Percentiles rank a stretch among this genome's conserved stretches.
Evolutionary conservation across 2,888 invertebrate genomes (phyloP).

Genomic region (Oligia strigilis): DNA sequence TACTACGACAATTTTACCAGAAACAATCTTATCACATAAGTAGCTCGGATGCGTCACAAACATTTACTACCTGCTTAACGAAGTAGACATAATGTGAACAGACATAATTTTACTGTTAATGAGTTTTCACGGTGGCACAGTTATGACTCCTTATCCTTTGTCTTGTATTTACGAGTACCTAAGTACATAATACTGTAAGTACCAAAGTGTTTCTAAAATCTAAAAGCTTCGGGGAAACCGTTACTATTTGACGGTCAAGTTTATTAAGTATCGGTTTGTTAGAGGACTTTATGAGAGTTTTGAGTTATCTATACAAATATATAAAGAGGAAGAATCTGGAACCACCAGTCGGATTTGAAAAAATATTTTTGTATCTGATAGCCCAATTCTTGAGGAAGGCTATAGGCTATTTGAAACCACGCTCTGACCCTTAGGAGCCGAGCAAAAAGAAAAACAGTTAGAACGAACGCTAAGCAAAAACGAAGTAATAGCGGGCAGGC

Average conservation of each 20-base stretch:
- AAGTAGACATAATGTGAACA: constrained; percentile 44
- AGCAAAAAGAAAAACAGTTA: too few relatives aligned
- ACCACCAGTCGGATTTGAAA: too few relatives aligned
- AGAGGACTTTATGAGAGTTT: constrained; percentile 5
- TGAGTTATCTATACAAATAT: neutral
- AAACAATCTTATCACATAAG: constrained; percentile 36
- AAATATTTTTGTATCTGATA: too few relatives aligned
- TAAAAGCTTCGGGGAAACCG: constrained; percentile 31
- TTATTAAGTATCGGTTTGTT: constrained; percentile 27
- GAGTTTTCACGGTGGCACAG: constrained; percentile 44
- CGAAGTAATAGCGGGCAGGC: too few relatives aligned
- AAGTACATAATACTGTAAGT: constrained; percentile 12
- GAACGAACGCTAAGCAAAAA: too few relatives aligned
- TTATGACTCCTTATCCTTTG: constrained; percentile 32
- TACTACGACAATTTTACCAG: constrained; percentile 14
- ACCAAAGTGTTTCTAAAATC: constrained; percentile 39
- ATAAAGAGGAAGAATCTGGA: too few relatives aligned
- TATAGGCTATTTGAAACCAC: too few relatives aligned
- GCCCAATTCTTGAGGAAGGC: too few relatives aligned
- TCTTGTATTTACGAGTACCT: constrained; percentile 49
- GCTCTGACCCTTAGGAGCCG: too few relatives aligned
- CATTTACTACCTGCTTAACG: constrained; percentile 47
- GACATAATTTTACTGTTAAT: constrained; percentile 44
- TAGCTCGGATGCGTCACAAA: constrained; percentile 50
- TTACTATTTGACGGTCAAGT: constrained; percentile 29